Percentiles rank a stretch among this genome's conserved stretches.
Evolutionary conservation across 1,140 invertebrate species (phyloP).

Genomic region (Zaprionus tsacasi): DNA sequence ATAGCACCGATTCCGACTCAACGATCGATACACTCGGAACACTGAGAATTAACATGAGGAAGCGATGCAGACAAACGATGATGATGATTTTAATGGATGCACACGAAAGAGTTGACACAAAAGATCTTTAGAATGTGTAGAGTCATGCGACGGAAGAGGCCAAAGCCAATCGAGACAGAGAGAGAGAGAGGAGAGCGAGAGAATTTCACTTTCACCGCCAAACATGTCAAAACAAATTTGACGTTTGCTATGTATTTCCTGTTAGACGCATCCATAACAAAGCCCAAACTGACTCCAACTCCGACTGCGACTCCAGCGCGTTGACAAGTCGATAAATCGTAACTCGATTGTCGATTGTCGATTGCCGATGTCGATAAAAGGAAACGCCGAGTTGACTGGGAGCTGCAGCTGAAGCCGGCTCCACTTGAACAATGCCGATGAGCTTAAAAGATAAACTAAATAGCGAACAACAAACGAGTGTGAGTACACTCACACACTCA

Average conservation of each 20-base stretch:
- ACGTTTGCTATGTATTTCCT: conserved; percentile 75
- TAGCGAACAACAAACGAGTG: conserved; percentile 58
- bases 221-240: conserved; percentile 80
- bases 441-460: conserved; percentile 77
- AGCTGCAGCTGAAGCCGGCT: not conserved
- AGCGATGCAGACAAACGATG: conserved; percentile 13
- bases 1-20: conserved; percentile 32
- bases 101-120: conserved; percentile 35
- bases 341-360: conserved; percentile 14
- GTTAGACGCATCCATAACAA: conserved; percentile 68
- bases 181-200: conserved; percentile 6
- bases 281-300: not conserved
- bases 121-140: conserved; percentile 57
- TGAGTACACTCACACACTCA: conserved; percentile 17
- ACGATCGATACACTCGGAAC: conserved; percentile 39
- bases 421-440: conserved; percentile 75
- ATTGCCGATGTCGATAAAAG: conserved; percentile 54
- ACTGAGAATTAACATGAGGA: conserved; percentile 32
- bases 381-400: conserved; percentile 44
- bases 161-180: conserved; percentile 9
- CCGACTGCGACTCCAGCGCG: conserved; percentile 17
- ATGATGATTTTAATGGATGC: conserved; percentile 40
- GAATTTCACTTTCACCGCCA: conserved; percentile 82
- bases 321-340: conserved; percentile 69
- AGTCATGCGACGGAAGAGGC: conserved; percentile 66